Evolutionary conservation across 1,140 invertebrate species (phyloP), one percentile per base, ranked within the genome.

Genomic region (Saxidomus purpurata): DNA sequence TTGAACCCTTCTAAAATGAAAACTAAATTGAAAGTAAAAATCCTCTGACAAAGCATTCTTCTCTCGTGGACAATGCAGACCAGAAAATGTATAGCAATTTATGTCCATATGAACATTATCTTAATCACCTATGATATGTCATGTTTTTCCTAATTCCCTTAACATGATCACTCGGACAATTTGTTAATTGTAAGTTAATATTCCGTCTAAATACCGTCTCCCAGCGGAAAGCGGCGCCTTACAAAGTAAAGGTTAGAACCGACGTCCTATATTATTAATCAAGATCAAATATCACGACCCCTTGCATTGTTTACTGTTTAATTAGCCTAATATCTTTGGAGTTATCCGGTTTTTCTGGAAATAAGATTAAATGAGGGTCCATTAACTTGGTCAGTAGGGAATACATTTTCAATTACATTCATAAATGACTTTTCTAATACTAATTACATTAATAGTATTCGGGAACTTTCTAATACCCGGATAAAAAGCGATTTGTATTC

Each of bases 391-490:
- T 77, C 85, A 28, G 49, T 28, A 28, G 85, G 85, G 85, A 87
- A 79, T 59, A 13, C 4, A 63, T 79, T 87, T 79, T 79, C 85
- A 87, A 87, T 87, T 87, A 87, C 85, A 79, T 47, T 87, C 49
- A 71, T 79, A 82, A 87, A 87, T 87, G 85, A 87, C 49, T 87
- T 87, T 61, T 63, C 85, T 77, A 79, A 77, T 87, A 79, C 69
- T 79, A 87, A 87, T 87, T 79, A 87, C 76, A 87, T 87, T 87
- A 87, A 77, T 79, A 69, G 61, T 74, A 47, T 69, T 71, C n/a
- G 36, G 67, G 83, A 36, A 82, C 55, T 59, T 59, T 63, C 80
- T 82, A 82, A 63, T 63, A 82, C 61, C 55, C 55, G 61, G 80
- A 82, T 82, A 82, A 82, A 82, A 59, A 82, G 61, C 55, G 80